These are phyloP conservation scores for Dyspetes luteomarginatus DNA, from an alignment of 2,888 invertebrate genomes.

Conservation along the genomic window DNA sequence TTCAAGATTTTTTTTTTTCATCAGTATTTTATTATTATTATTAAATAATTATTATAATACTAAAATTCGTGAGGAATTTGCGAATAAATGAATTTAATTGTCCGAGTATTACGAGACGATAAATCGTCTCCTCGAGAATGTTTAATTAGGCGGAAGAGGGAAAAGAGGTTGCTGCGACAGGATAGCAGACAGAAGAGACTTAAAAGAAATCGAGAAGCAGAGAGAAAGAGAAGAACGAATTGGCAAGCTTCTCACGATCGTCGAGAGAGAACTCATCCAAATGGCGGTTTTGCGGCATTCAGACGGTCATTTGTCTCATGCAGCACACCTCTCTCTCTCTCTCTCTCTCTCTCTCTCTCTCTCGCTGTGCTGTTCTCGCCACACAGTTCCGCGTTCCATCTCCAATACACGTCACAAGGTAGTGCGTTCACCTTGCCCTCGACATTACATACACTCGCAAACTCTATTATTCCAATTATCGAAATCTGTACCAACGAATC, in stretches of 20 bases:
- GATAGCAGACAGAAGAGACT: constrained; percentile 3
- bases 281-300: constrained; percentile 75
- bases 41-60: too few relatives aligned
- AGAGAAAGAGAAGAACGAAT: constrained; percentile 49
- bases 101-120: not conserved
- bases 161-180: constrained; percentile 34
- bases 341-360: constrained; percentile 24
- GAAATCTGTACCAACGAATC: constrained; percentile 68
- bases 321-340: constrained; percentile 69
- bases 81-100: constrained; percentile 35
- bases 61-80: not conserved
- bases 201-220: not conserved
- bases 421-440: constrained; percentile 81
- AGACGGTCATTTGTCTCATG: constrained; percentile 81
- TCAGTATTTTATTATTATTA: too few relatives aligned
- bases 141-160: constrained; percentile 33
- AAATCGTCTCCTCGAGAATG: not conserved
- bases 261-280: constrained; percentile 63
- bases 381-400: constrained; percentile 81
- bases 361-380: constrained; percentile 44
- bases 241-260: constrained; percentile 64
- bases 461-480: constrained; percentile 68
- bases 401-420: constrained; percentile 77
- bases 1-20: not conserved
- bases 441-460: constrained; percentile 39